These are phyloP conservation scores for Paramormyrops kingsleyae DNA, from an alignment of 2,113 vertebrate genomes.

Conservation along the genomic window DNA sequence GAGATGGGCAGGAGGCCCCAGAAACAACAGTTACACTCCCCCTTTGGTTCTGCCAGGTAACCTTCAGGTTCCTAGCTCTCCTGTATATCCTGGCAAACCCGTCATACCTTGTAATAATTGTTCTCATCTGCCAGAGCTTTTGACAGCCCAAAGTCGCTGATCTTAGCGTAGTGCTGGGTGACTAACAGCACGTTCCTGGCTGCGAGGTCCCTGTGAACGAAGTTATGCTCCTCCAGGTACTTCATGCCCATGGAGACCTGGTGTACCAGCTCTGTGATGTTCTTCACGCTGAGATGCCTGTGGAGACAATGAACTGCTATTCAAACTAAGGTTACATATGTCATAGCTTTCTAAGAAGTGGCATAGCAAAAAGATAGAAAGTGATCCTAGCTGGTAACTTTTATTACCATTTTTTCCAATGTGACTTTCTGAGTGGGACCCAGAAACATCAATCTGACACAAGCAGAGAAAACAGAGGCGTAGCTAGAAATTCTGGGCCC, in stretches of 20 bases:
- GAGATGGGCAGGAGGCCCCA: background rate
- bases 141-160: constrained; percentile 97
- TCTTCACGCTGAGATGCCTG: constrained; percentile 76
- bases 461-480: background rate
- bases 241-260: constrained; percentile 98
- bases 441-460: background rate
- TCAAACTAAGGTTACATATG: background rate
- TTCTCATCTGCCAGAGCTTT: constrained; percentile 82
- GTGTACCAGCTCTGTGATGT: constrained; percentile 90
- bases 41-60: background rate
- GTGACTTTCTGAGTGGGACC: background rate
- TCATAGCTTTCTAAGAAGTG: background rate
- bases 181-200: constrained; percentile 91
- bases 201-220: constrained; percentile 93
- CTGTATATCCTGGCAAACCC: background rate
- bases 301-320: constrained; percentile 14
- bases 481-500: background rate
- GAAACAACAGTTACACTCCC: background rate
- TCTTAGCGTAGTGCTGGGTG: constrained; percentile 97
- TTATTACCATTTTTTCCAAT: background rate
- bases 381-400: background rate
- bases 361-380: background rate
- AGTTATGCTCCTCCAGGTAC: constrained; percentile 91
- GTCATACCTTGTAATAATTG: constrained; percentile 73
- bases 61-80: background rate